A percentile compares a stretch with the other conserved stretches of the same genome.
Evolutionary conservation across 2,797 vertebrate genomes (phyloP).

Genomic region (Xiphophorus birchmanni): DNA sequence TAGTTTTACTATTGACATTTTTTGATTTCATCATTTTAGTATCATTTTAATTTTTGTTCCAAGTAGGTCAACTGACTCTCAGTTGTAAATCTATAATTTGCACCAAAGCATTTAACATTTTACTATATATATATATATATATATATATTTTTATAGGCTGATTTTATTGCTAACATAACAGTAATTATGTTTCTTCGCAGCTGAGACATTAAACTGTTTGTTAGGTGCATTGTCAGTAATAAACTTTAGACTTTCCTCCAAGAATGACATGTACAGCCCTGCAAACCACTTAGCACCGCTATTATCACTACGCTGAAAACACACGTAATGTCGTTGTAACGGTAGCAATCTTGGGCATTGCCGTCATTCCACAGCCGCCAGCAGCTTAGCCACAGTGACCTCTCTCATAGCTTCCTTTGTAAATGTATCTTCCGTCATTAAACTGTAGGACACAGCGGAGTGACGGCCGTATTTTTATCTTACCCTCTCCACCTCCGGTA

Average conservation of each 20-base stretch:
- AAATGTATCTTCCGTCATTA: neutral
- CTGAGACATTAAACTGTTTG: neutral
- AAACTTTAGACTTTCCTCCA: neutral
- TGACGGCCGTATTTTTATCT: slow-evolving; percentile 38
- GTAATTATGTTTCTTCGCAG: neutral
- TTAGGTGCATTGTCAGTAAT: neutral
- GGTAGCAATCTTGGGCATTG: slow-evolving; percentile 21
- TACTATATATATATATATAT: neutral
- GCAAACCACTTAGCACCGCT: neutral
- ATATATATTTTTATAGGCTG: neutral
- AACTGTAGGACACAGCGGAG: neutral
- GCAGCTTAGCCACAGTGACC: slow-evolving; percentile 36
- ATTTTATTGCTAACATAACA: neutral
- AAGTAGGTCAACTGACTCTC: neutral
- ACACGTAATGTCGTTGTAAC: slow-evolving; percentile 17
- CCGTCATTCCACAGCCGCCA: slow-evolving; percentile 22
- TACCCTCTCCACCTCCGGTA: slow-evolving; percentile 94
- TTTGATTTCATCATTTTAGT: neutral
- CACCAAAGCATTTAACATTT: neutral
- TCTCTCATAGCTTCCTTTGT: slow-evolving; percentile 20
- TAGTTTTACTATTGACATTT: neutral
- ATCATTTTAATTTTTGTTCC: neutral
- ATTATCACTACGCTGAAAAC: slow-evolving; percentile 6
- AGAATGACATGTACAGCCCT: slow-evolving; percentile 1
- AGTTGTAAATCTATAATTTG: neutral